A percentile compares a stretch with the other conserved stretches of the same genome.
These are phyloP conservation scores for Rhinolophus ferrumequinum DNA, from an alignment of 2,113 vertebrate genomes.

Conservation along the genomic window DNA sequence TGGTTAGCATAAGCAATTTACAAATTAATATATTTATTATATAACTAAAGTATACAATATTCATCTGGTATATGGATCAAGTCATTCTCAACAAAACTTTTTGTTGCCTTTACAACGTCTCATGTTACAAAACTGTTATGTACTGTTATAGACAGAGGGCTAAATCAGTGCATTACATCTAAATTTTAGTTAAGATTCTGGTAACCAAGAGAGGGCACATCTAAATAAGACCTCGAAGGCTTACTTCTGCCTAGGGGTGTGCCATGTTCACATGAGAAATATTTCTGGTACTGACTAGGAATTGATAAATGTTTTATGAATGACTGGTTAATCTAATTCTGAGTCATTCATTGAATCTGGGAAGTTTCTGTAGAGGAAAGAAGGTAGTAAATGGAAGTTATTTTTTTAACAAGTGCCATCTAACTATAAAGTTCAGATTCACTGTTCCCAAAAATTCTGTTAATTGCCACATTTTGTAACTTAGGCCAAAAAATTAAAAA, in stretches of 20 bases:
- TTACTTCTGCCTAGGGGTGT: background rate
- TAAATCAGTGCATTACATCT: background rate
- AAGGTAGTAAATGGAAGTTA: background rate
- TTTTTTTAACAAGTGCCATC: background rate
- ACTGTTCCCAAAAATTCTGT: background rate
- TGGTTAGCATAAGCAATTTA: background rate
- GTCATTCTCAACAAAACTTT: background rate
- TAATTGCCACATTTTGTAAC: background rate
- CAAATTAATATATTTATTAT: background rate
- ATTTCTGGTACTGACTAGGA: background rate
- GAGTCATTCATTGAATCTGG: background rate
- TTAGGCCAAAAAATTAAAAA: background rate
- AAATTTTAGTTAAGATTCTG: constrained; percentile 25
- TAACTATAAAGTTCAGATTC: background rate
- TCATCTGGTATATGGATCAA: background rate
- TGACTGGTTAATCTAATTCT: constrained; percentile 1
- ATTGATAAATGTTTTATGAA: background rate
- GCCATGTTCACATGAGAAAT: background rate
- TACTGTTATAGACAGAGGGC: background rate
- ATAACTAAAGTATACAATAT: background rate
- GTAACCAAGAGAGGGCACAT: background rate
- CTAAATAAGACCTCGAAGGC: background rate
- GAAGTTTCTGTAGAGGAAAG: background rate
- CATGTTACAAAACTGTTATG: background rate
- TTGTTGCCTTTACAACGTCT: background rate